Conservation (phyloP, 2,113 vertebrate genomes). For the Fulica atra region DNA sequence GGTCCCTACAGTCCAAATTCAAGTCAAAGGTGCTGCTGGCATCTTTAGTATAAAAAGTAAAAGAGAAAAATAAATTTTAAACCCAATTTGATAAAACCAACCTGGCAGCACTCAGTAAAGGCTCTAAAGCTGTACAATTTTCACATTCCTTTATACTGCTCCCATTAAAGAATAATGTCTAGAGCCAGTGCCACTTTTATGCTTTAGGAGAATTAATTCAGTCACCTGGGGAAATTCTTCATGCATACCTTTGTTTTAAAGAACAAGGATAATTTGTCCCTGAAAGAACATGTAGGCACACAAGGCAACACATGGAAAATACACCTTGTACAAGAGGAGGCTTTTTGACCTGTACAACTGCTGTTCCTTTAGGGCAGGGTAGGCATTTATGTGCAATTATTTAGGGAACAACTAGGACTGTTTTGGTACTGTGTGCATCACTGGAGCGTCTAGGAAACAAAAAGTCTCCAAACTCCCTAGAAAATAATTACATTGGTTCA, state of each 20-base stretch:
- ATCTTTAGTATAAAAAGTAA: neutral
- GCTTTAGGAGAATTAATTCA: neutral
- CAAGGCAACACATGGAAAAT: neutral
- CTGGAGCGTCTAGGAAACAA: neutral
- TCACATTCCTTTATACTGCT: neutral
- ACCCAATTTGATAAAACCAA: neutral
- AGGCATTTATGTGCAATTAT: neutral
- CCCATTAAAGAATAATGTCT: neutral
- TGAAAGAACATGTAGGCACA: neutral
- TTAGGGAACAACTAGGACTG: neutral
- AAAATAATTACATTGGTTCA: neutral
- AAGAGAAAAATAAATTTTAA: neutral
- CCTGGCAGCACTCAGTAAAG: neutral
- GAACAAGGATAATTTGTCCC: neutral
- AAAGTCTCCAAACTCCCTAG: neutral
- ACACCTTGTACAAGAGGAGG: neutral
- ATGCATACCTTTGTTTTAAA: neutral
- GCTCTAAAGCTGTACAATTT: neutral
- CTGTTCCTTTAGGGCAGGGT: neutral
- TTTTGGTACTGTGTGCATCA: neutral
- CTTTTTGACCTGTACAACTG: neutral
- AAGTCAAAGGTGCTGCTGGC: neutral
- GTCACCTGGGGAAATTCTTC: neutral
- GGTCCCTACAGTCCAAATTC: neutral
- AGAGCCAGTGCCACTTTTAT: neutral